A percentile compares a stretch with the other conserved stretches of the same genome.
phyloP scores from a whole-genome alignment of 2,113 vertebrate genomes.

The Capricornis sumatraensis region DNA sequence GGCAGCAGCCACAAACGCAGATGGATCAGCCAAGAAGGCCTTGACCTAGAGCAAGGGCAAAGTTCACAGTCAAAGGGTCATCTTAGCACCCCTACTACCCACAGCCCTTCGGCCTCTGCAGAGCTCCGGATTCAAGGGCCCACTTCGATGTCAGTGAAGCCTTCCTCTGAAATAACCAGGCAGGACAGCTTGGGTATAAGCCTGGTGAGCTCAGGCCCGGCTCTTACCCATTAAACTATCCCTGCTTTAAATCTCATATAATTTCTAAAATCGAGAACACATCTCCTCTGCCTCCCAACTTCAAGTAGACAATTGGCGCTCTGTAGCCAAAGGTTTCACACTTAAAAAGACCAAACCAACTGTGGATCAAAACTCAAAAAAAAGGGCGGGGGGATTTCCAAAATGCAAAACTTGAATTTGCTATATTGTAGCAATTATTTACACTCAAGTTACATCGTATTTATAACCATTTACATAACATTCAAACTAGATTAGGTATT shows the following conservation, averaged over 20 bases:
- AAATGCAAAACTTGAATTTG: not conserved
- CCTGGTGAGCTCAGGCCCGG: not conserved
- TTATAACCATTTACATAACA: not conserved
- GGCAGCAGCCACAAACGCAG: slow-evolving; percentile 88
- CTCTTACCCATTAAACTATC: not conserved
- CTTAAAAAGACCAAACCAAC: not conserved
- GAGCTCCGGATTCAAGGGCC: not conserved
- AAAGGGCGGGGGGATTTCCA: accelerated
- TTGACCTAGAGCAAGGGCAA: slow-evolving; percentile 84
- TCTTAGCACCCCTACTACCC: not conserved
- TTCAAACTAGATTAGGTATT: not conserved
- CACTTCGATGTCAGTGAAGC: not conserved
- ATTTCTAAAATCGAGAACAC: not conserved
- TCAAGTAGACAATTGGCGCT: not conserved
- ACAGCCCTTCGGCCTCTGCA: not conserved
- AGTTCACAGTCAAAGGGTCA: not conserved
- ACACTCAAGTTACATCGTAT: not conserved
- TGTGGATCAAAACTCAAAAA: not conserved
- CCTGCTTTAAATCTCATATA: not conserved
- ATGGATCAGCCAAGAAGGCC: slow-evolving; percentile 94
- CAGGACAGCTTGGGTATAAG: not conserved
- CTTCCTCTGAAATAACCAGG: not conserved
- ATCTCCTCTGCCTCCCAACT: not conserved
- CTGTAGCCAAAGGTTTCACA: not conserved
- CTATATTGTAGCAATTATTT: not conserved